These are phyloP conservation scores for Lucilia sericata DNA, from an alignment of 1,140 invertebrate genomes.

Conservation along the genomic window DNA sequence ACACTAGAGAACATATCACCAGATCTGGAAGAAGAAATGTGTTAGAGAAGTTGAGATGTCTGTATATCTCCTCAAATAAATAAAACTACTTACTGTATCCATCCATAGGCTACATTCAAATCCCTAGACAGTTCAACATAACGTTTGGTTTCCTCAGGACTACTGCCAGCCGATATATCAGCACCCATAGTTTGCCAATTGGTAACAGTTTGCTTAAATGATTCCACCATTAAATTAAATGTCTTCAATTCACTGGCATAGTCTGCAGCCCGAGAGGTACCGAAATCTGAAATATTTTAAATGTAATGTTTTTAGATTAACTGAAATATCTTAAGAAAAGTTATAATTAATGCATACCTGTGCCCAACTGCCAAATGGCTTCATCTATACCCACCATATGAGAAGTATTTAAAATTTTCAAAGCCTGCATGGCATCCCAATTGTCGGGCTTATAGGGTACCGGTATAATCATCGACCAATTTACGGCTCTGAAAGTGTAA, in stretches of 20 bases:
- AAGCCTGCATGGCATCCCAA: conserved; percentile 65
- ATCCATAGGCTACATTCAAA: conserved; percentile 61
- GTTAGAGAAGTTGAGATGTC: not conserved
- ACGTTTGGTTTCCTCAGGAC: conserved; percentile 58
- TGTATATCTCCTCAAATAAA: not conserved
- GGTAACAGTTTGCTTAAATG: conserved; percentile 58
- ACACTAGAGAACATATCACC: not conserved
- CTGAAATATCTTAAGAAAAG: not conserved
- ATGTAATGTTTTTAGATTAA: not conserved
- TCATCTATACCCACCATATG: conserved; percentile 63
- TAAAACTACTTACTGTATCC: conserved; percentile 60
- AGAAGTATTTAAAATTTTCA: conserved; percentile 64
- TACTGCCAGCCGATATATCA: conserved; percentile 63
- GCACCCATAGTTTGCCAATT: conserved; percentile 63
- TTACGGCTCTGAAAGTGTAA: conserved; percentile 55
- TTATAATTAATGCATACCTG: conserved; percentile 44
- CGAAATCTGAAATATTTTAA: conserved; percentile 54
- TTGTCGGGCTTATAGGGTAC: conserved; percentile 61
- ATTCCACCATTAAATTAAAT: conserved; percentile 62
- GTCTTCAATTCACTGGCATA: conserved; percentile 63
- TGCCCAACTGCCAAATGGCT: conserved; percentile 65
- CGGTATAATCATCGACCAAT: conserved; percentile 66
- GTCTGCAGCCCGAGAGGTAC: conserved; percentile 57
- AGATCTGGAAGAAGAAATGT: conserved; percentile 41
- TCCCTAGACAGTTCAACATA: conserved; percentile 63